Percentiles rank a stretch among this genome's conserved stretches.
These are phyloP conservation scores for Tiphia femorata DNA, from an alignment of 2,888 invertebrate species.

Conservation along the genomic window DNA sequence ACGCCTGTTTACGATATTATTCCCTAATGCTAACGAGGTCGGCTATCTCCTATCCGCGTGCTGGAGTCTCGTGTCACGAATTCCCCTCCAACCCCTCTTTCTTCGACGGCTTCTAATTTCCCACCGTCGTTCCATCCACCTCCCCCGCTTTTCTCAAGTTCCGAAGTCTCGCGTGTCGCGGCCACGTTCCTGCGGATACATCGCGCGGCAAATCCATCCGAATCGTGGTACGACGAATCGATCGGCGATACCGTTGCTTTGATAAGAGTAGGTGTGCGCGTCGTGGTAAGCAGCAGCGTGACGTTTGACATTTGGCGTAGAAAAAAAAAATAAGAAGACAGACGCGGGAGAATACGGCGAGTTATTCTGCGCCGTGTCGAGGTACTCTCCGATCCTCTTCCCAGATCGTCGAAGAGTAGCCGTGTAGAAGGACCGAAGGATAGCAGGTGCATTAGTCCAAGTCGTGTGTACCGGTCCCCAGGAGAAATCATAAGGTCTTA, in stretches of 20 bases:
- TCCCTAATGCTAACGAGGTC: slow-evolving; percentile 57
- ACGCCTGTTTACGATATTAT: slow-evolving; percentile 65
- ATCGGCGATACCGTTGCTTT: too few relatives aligned
- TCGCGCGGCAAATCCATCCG: too few relatives aligned
- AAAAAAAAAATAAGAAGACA: slow-evolving; percentile 16
- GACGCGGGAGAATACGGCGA: slow-evolving; percentile 11
- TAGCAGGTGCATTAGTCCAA: slow-evolving; percentile 63
- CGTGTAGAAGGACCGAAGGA: slow-evolving; percentile 37
- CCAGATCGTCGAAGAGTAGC: neutral
- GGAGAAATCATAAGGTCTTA: slow-evolving; percentile 66
- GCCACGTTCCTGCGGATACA: too few relatives aligned
- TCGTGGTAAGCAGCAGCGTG: neutral
- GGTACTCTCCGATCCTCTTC: neutral
- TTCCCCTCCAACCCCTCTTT: slow-evolving; percentile 7
- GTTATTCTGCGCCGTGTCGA: too few relatives aligned
- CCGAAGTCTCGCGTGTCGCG: too few relatives aligned
- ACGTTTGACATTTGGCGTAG: neutral
- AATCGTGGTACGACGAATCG: too few relatives aligned
- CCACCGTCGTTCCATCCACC: slow-evolving; percentile 41
- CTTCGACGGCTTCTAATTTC: neutral
- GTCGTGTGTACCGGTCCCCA: slow-evolving; percentile 59
- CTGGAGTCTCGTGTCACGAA: slow-evolving; percentile 7
- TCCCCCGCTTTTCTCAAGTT: too few relatives aligned
- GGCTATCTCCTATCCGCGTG: slow-evolving; percentile 42
- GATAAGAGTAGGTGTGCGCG: too few relatives aligned